A percentile compares a stretch with the other conserved stretches of the same genome.
These are phyloP conservation scores for Sporophila hypoxantha DNA, from an alignment of 2,113 vertebrate species.

Conservation along the genomic window DNA sequence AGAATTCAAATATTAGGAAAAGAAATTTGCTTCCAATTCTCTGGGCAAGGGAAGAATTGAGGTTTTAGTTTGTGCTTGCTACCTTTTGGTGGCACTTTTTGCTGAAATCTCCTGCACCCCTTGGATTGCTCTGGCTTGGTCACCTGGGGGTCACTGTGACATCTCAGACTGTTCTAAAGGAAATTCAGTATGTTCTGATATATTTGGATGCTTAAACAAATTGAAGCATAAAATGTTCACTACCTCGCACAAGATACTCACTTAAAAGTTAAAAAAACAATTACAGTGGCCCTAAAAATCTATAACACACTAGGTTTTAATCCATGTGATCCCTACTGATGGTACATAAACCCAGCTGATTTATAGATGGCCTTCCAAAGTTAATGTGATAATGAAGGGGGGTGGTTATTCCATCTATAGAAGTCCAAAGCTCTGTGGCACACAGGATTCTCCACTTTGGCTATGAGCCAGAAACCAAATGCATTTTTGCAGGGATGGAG, in stretches of 20 bases:
- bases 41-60: too few species aligned
- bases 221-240: background rate
- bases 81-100: too few species aligned
- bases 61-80: too few species aligned
- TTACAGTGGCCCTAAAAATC: background rate
- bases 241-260: background rate
- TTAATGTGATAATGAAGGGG: background rate
- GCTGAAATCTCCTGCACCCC: too few species aligned
- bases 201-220: background rate
- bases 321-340: too few species aligned
- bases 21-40: too few species aligned
- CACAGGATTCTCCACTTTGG: background rate
- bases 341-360: background rate
- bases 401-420: accelerated
- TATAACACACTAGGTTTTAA: background rate
- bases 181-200: too few species aligned
- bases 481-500: background rate
- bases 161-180: too few species aligned
- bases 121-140: too few species aligned
- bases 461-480: background rate
- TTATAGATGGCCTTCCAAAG: background rate
- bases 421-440: background rate
- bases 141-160: too few species aligned
- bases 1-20: too few species aligned
- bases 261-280: background rate